Conservation (phyloP, 2,888 invertebrate species). For the Andrena chrysosceles region DNA sequence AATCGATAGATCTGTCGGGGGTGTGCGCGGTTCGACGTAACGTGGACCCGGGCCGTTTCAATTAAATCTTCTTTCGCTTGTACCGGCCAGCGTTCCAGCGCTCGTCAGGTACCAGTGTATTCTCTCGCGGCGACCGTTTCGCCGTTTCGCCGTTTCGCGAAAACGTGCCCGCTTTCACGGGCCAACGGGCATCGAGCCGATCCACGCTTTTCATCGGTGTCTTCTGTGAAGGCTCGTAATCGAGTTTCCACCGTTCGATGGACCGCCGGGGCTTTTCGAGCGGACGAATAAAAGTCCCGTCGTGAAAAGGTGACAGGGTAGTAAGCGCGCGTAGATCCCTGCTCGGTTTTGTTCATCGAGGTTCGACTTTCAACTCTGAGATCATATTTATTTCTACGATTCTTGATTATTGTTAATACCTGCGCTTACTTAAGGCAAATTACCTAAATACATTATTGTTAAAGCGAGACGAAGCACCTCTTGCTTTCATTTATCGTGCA, state of each 20-base stretch:
- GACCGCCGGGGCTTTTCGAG: background rate
- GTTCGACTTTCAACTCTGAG: too few relatives aligned
- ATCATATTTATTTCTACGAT: too few relatives aligned
- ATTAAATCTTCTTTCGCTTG: constrained; percentile 57
- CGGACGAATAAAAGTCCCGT: constrained; percentile 14
- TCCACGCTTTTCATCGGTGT: constrained; percentile 34
- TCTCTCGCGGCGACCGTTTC: constrained; percentile 29
- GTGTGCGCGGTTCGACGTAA: constrained; percentile 11
- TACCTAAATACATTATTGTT: too few relatives aligned
- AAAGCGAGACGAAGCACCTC: too few relatives aligned
- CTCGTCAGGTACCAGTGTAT: constrained; percentile 43
- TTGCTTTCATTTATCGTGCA: too few relatives aligned
- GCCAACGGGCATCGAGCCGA: constrained; percentile 4
- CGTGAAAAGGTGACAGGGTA: background rate
- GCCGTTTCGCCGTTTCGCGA: background rate
- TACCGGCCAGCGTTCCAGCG: background rate
- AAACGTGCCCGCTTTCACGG: constrained; percentile 33
- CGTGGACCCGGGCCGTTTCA: constrained; percentile 43
- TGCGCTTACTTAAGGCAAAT: too few relatives aligned
- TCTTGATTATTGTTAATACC: too few relatives aligned
- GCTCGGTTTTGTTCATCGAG: too few relatives aligned
- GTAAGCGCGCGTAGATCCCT: background rate
- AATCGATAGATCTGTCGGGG: constrained; percentile 58
- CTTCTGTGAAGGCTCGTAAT: constrained; percentile 38
- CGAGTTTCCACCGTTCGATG: constrained; percentile 15